Base-by-base conservation (phyloP, 2,113 vertebrate species). In the Pungitius pungitius region DNA sequence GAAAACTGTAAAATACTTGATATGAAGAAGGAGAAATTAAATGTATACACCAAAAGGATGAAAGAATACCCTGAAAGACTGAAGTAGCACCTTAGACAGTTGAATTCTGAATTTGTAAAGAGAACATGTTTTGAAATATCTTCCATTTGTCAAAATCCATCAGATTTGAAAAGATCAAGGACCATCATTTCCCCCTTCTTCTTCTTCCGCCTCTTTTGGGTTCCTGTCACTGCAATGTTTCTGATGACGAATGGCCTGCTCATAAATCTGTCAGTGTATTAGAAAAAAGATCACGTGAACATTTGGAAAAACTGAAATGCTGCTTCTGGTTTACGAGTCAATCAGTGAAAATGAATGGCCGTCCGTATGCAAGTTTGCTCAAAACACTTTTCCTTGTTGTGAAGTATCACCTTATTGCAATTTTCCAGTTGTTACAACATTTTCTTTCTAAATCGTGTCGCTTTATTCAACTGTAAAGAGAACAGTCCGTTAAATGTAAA, bases 331-430 rank as follows among this genome's bases (percentile, higher is more conserved):
- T n/a, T 86, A 74, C 68, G 85, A 89, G 87, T 89, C 85, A 93
- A 88, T 92, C 89, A 85, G 87, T 89, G 80, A 85, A 90, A 88
- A 87, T 88, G 79, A 90, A 90, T 85, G 80, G 89, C 89, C 85
- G 80, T 90, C 85, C 74, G 91, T 94, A 92, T 94, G 92, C 93
- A 94, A 93, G 90, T 92, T 92, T 91, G 87, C 87, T 91, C 73
- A 82, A 85, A 87, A 82, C 86, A 93, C 69, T 90, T 94, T 93
- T 94, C 92, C 91, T 93, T 89, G 84, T 95, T 96, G 95, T 96
- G 96, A 96, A 94, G 95, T 96, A 95, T 91, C 95, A 89, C 93
- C 96, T 97, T 96, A 93, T 97, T 95, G 94, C 95, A 95, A 95
- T 96, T 97, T 97, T 95, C 95, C 95, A 95, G 95, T 94, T 88